Percentiles rank a stretch among this genome's conserved stretches.
Conservation (phyloP, 2,797 vertebrate genomes). For the Cyclura pinguis region DNA sequence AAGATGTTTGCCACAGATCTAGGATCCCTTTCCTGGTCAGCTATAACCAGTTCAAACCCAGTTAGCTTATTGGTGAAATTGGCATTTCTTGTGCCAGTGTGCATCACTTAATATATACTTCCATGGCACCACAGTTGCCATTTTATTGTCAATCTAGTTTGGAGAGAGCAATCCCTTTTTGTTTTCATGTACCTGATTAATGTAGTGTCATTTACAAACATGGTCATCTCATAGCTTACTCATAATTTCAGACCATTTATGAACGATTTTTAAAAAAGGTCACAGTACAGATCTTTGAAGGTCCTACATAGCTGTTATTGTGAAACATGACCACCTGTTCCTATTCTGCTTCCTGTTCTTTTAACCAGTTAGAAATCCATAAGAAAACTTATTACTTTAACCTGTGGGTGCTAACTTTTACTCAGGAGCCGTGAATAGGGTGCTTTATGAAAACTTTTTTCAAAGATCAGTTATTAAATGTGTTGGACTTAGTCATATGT, state of each 20-base stretch:
- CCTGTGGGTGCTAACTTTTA: not conserved
- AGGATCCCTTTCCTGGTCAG: not conserved
- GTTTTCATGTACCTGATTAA: not conserved
- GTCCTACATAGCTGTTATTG: not conserved
- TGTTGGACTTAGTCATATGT: not conserved
- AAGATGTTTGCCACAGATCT: not conserved
- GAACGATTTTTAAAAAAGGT: not conserved
- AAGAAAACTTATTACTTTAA: not conserved
- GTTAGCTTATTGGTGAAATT: not conserved
- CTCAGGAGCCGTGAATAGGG: not conserved
- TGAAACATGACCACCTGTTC: not conserved
- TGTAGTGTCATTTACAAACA: not conserved
- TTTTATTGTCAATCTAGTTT: not conserved
- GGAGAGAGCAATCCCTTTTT: not conserved
- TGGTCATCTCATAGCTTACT: not conserved
- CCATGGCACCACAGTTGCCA: not conserved
- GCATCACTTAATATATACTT: not conserved
- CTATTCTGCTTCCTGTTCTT: not conserved
- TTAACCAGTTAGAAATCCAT: not conserved
- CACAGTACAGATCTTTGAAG: not conserved
- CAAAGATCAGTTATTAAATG: not conserved
- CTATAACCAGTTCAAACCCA: not conserved
- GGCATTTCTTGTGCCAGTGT: not conserved
- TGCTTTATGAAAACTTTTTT: not conserved
- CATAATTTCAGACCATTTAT: not conserved